Conservation (phyloP, 53 echinoderm and acorn worm species). For the Temnopleurus reevesii region DNA sequence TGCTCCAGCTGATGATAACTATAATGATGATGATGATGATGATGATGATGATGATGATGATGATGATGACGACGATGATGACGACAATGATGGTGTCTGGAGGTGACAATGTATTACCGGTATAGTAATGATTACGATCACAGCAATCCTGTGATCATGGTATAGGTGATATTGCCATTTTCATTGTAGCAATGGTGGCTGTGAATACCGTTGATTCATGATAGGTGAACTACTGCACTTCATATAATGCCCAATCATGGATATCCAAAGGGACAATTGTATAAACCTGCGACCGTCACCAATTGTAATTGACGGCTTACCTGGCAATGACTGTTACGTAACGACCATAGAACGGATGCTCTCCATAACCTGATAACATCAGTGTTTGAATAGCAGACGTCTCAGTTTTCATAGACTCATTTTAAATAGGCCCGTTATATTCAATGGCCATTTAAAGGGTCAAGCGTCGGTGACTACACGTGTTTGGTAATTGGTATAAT, state of each 20-base stretch:
- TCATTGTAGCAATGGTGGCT: too few relatives aligned
- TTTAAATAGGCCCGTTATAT: slow-evolving; percentile 6
- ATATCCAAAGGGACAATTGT: too few relatives aligned
- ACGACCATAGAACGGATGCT: neutral
- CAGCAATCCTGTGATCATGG: too few relatives aligned
- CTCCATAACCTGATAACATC: neutral
- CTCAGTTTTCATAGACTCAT: neutral
- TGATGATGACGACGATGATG: neutral
- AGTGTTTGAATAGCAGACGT: neutral
- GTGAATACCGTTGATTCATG: too few relatives aligned
- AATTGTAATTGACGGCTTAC: neutral
- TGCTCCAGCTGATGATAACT: neutral
- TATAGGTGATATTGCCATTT: too few relatives aligned
- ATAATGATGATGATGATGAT: neutral
- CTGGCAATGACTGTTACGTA: slow-evolving; percentile 24
- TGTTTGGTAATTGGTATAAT: too few relatives aligned
- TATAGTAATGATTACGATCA: neutral
- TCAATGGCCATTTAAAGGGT: slow-evolving; percentile 4
- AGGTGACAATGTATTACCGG: neutral
- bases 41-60: neutral
- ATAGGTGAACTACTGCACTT: too few relatives aligned
- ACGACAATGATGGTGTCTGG: neutral
- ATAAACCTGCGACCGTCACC: neutral
- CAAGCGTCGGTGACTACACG: neutral
- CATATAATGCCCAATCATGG: too few relatives aligned